Base-by-base conservation (phyloP, 2,113 vertebrate genomes). In the Fulmarus glacialis region DNA sequence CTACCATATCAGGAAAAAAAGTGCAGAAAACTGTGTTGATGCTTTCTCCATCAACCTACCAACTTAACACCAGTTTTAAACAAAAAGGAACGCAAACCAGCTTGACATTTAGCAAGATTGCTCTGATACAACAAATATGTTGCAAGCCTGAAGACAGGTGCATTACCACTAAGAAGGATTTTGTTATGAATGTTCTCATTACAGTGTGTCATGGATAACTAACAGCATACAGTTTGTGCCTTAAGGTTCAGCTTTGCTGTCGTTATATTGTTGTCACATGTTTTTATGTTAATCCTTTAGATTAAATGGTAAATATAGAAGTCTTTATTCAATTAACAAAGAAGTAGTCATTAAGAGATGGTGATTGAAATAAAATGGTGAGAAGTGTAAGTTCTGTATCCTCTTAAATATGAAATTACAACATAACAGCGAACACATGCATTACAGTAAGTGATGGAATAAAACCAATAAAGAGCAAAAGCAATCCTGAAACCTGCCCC, bases 131-230 rank as follows among this genome's bases (percentile, higher is more conserved):
- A 85, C 78, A 96, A 95, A 95, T 93, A 96, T 80, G 87, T 77
- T 94, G 67, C 84, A 88, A 95, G 81, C 91, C 74, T 93, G 89
- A 93, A 97, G 91, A 96, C 93, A 97, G 93, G 95, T 96, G 87
- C 78, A 43, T 94, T 85, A 77, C 89, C 59, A 82, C 53, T 91
- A 91, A 80, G 94, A 80, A 95, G 70, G 78, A 95, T 94, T 96
- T 96, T 96, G 86, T 96, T 96, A 91, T 87, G 84, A 96, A 87
- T 96, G 58, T 93, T 96, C 94, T 96, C 89, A 80, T 96, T 96
- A 82, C 45, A 68, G 83, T 80, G 70, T 96, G 95, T 87, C 89
- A 87, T 89, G 89, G 95, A 84, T 95, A 97, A 96, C 82, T 92
- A 92, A 95, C 86, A 91, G 74, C 74, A 70, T 42, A 82, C 58